A percentile compares a stretch with the other conserved stretches of the same genome.
These are phyloP conservation scores for Malacoraja senta DNA, from an alignment of 2,797 vertebrate species.

Conservation along the genomic window DNA sequence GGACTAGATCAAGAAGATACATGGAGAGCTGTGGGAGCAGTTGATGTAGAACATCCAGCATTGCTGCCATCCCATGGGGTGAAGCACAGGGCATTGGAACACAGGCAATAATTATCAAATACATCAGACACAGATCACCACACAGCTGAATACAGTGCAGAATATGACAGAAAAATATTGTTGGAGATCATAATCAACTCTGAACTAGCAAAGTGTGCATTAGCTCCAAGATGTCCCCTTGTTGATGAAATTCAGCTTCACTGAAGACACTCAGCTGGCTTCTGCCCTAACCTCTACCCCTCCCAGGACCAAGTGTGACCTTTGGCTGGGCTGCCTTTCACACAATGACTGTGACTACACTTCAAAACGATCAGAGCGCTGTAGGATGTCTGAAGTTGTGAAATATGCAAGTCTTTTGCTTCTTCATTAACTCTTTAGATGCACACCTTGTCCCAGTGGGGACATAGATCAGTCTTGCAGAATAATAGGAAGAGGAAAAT, in stretches of 20 bases:
- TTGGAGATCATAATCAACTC: background rate
- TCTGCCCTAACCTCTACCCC: no score
- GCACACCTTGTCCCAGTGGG: no score
- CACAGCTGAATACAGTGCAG: background rate
- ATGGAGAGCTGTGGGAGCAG: background rate
- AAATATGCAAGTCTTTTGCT: no score
- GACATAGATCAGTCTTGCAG: no score
- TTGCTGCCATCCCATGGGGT: background rate
- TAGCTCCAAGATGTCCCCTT: background rate
- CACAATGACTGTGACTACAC: background rate
- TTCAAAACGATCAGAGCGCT: no score
- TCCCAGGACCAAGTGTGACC: background rate
- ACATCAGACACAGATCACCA: background rate
- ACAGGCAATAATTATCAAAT: background rate
- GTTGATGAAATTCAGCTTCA: background rate
- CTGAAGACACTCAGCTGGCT: background rate
- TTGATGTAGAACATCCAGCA: background rate
- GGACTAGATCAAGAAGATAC: conserved; percentile 29
- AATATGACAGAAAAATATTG: background rate
- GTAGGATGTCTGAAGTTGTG: no score
- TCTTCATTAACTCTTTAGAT: no score
- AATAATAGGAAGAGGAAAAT: no score
- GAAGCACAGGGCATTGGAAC: background rate
- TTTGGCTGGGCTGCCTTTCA: background rate
- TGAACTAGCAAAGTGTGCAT: background rate